Evolutionary conservation across 2,113 vertebrate species (phyloP).

Genomic region (Centrocercus urophasianus): DNA sequence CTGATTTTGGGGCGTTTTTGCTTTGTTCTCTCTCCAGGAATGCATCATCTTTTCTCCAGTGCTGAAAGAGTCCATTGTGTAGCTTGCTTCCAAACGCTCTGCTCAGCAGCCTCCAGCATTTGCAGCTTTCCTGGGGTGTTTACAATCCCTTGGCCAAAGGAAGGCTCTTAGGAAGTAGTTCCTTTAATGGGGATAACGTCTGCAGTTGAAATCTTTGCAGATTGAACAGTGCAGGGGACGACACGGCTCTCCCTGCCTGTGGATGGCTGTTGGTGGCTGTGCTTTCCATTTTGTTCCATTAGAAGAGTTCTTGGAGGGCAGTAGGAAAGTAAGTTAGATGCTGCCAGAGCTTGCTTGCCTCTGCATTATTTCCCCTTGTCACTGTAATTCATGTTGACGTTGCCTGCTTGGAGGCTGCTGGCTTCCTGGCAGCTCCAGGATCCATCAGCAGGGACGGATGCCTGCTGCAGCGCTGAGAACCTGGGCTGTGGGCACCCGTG

Average conservation of each 20-base stretch:
- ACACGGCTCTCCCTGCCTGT: too few species aligned
- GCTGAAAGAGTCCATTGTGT: not conserved
- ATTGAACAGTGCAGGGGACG: not conserved
- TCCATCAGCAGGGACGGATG: not conserved
- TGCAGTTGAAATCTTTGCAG: not conserved
- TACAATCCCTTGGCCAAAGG: not conserved
- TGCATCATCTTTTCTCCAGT: not conserved
- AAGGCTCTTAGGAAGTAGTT: not conserved
- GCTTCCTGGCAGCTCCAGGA: not conserved
- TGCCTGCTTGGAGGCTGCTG: not conserved
- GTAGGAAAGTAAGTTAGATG: not conserved
- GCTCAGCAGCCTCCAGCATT: not conserved
- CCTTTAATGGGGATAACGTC: not conserved
- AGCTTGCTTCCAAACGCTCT: not conserved
- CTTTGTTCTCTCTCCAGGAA: not conserved
- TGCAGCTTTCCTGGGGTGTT: not conserved
- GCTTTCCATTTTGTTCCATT: not conserved
- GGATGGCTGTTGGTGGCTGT: fast-evolving
- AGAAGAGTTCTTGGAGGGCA: not conserved
- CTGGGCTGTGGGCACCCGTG: not conserved
- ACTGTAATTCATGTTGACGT: not conserved
- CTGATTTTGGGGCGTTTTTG: not conserved
- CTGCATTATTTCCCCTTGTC: not conserved
- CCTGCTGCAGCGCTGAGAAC: not conserved
- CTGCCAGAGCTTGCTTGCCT: not conserved